phyloP scores from a whole-genome alignment of 2,113 vertebrate genomes.

The Ptilorrhoa leucosticta region DNA sequence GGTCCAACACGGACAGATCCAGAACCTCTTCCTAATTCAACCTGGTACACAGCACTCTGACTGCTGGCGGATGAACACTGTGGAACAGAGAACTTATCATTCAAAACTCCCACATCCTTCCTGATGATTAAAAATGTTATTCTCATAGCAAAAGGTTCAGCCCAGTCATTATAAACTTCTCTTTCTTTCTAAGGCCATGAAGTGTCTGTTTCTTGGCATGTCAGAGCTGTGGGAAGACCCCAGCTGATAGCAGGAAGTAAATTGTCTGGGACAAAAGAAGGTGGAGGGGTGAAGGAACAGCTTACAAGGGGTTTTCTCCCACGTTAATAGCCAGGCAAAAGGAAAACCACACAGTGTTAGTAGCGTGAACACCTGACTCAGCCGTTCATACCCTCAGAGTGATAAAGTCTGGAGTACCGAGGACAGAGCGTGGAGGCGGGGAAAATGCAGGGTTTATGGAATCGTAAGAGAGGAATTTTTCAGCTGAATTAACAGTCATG shows the following conservation, averaged over 20 bases:
- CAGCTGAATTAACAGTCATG: constrained; percentile 87
- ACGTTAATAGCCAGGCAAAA: constrained; percentile 60
- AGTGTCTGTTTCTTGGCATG: background rate
- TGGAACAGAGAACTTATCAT: background rate
- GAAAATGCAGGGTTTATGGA: constrained; percentile 75
- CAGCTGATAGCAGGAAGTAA: background rate
- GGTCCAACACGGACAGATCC: background rate
- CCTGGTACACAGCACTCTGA: background rate
- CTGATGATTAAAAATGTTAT: background rate
- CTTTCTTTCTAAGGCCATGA: background rate
- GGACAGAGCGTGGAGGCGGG: constrained; percentile 76
- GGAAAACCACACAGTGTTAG: constrained; percentile 64
- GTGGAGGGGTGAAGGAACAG: background rate
- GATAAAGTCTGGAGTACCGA: constrained; percentile 75
- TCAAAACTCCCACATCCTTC: background rate
- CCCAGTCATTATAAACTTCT: background rate
- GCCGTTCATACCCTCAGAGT: constrained; percentile 78
- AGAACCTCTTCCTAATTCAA: background rate
- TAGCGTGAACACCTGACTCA: constrained; percentile 61
- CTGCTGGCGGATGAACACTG: background rate
- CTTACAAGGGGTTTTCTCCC: constrained; percentile 25
- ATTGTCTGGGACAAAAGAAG: background rate
- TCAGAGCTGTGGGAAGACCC: background rate
- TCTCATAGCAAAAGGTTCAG: background rate
- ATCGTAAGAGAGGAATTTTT: constrained; percentile 83